phyloP scores from a whole-genome alignment of 2,888 invertebrate species.

The Lasioglossum vierecki region DNA sequence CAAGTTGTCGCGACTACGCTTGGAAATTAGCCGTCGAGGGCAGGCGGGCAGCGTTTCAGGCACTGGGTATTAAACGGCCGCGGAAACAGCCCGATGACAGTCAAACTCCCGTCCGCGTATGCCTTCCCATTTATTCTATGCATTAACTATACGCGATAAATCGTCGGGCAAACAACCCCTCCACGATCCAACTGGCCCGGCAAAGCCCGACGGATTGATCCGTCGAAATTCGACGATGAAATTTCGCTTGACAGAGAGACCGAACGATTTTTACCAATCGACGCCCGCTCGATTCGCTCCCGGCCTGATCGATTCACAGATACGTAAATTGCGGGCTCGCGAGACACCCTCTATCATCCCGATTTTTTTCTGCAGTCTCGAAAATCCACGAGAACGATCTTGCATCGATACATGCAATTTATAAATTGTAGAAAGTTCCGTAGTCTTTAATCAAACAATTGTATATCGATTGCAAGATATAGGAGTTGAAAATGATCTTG shows the following conservation, averaged over 20 bases:
- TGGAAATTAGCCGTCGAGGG: slow-evolving; percentile 35
- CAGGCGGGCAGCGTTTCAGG: not conserved
- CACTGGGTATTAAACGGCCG: slow-evolving; percentile 25
- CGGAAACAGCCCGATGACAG: slow-evolving; percentile 6
- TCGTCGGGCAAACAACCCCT: slow-evolving; percentile 8
- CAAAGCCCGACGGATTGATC: not conserved
- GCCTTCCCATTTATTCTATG: not conserved
- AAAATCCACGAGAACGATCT: not conserved
- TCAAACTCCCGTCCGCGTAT: not conserved
- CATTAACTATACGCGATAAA: slow-evolving; percentile 20
- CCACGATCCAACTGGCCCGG: not conserved
- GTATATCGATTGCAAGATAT: no score
- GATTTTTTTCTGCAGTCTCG: not conserved
- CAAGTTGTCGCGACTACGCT: slow-evolving; percentile 11
- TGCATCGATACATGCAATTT: no score
- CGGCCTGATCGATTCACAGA: not conserved
- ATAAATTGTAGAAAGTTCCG: no score
- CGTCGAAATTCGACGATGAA: slow-evolving; percentile 3
- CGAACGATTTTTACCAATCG: not conserved
- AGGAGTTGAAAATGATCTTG: no score
- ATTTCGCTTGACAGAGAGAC: not conserved
- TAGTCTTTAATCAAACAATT: no score
- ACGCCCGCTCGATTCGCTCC: not conserved
- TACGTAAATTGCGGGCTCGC: not conserved
- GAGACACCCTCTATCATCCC: no score